These are phyloP conservation scores for Ophion ventricosus DNA, from an alignment of 2,888 invertebrate genomes.

Conservation along the genomic window DNA sequence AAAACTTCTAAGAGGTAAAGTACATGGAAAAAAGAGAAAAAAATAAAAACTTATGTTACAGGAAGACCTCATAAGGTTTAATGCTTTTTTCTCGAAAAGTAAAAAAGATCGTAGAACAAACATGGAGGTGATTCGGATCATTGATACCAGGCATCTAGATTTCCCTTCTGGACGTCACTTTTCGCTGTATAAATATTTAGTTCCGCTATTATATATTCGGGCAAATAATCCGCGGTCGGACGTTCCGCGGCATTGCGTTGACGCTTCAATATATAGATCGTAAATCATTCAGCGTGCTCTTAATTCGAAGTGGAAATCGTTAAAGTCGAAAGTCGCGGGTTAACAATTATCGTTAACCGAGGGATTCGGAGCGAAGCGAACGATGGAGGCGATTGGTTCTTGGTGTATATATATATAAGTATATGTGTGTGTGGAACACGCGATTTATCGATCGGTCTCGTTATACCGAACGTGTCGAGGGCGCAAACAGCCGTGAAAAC, in stretches of 20 bases:
- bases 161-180: background rate
- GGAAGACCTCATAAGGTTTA: no score
- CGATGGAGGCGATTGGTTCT: constrained; percentile 21
- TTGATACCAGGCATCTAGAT: background rate
- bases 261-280: constrained; percentile 6
- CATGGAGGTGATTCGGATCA: background rate
- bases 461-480: background rate
- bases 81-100: background rate
- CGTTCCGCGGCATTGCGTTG: background rate
- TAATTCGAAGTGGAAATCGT: constrained; percentile 13
- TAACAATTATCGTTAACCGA: constrained; percentile 1
- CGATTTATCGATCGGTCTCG: constrained; percentile 36
- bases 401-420: background rate
- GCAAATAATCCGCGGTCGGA: background rate
- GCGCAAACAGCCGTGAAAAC: constrained; percentile 22
- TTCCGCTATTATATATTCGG: background rate
- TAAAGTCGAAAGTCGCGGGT: constrained; percentile 1
- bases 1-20: background rate
- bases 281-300: background rate
- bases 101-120: background rate
- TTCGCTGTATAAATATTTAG: background rate
- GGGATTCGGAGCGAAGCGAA: constrained; percentile 18
- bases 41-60: no score
- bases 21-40: no score
- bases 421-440: constrained; percentile 7